These are phyloP conservation scores for Drosophila nigromelanica DNA, from an alignment of 1,140 invertebrate species.

Conservation along the genomic window DNA sequence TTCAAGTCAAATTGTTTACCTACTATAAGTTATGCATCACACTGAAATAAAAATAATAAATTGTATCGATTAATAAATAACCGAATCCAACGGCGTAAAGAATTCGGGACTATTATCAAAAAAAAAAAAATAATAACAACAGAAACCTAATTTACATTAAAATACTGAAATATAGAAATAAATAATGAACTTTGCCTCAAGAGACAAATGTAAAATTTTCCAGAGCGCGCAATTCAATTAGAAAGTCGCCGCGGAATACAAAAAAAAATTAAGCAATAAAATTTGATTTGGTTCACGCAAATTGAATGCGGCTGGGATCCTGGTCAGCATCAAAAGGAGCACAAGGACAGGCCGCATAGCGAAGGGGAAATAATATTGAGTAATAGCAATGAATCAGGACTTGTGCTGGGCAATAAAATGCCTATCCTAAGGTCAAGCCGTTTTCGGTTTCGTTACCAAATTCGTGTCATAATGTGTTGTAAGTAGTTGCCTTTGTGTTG, in stretches of 20 bases:
- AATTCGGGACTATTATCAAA: constrained; percentile 48
- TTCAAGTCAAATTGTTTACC: not conserved
- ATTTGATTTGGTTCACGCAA: constrained; percentile 81
- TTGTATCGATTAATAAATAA: constrained; percentile 60
- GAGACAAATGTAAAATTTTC: constrained; percentile 78
- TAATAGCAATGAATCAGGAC: constrained; percentile 80
- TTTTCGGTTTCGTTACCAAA: constrained; percentile 43
- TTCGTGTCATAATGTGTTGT: constrained; percentile 81
- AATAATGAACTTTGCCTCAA: constrained; percentile 65
- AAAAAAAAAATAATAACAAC: constrained; percentile 30
- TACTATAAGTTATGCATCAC: constrained; percentile 12
- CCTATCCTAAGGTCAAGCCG: constrained; percentile 43
- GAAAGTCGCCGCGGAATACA: constrained; percentile 50
- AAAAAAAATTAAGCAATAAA: constrained; percentile 84
- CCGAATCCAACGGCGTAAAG: constrained; percentile 41
- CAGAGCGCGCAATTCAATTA: constrained; percentile 74
- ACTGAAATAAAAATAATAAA: constrained; percentile 42
- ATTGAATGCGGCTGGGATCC: constrained; percentile 48
- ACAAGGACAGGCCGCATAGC: constrained; percentile 43
- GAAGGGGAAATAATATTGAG: constrained; percentile 64
- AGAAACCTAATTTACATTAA: constrained; percentile 64
- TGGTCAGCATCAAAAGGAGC: constrained; percentile 65
- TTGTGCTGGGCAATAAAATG: constrained; percentile 59
- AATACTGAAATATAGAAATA: constrained; percentile 57
- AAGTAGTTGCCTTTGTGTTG: constrained; percentile 76